phyloP scores from a whole-genome alignment of 2,113 vertebrate genomes.

The Lethenteron camtschaticum region DNA sequence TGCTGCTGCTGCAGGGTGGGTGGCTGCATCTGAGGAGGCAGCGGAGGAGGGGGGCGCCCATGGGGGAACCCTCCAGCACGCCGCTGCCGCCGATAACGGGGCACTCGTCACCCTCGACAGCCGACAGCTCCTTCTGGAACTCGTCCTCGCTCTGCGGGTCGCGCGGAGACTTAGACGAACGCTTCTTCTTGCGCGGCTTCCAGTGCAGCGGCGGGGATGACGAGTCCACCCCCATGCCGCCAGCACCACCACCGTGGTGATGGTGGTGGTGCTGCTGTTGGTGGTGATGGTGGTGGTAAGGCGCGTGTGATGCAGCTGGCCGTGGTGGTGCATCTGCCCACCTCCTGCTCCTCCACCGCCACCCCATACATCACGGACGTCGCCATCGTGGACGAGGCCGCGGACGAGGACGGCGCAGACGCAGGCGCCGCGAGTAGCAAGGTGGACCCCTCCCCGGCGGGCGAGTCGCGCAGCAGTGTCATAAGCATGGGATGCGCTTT shows the following conservation, averaged over 20 bases:
- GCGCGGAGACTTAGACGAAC: constrained; percentile 17
- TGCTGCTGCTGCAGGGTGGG: constrained; percentile 29
- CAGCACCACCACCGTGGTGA: too few species aligned
- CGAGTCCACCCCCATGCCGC: not conserved
- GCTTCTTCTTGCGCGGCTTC: constrained; percentile 30
- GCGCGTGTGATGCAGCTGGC: too few species aligned
- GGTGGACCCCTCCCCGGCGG: constrained; percentile 71
- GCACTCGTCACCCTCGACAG: constrained; percentile 94
- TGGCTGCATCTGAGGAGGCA: constrained; percentile 15
- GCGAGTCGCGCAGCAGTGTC: constrained; percentile 94
- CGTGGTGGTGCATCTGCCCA: constrained; percentile 28
- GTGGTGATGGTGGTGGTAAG: too few species aligned
- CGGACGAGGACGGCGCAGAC: constrained; percentile 85
- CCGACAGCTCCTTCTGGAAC: constrained; percentile 88
- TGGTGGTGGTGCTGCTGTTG: too few species aligned
- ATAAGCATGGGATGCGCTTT: constrained; percentile 99
- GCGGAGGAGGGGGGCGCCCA: constrained; percentile 30
- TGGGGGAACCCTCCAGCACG: constrained; percentile 76
- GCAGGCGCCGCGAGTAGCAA: constrained; percentile 69
- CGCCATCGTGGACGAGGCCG: constrained; percentile 56
- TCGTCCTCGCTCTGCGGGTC: constrained; percentile 71
- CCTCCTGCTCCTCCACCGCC: constrained; percentile 45
- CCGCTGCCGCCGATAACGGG: constrained; percentile 82
- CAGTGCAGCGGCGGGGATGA: not conserved
- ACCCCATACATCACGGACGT: constrained; percentile 34